Percentiles rank a stretch among this genome's conserved stretches.
Evolutionary conservation across 2,888 invertebrate genomes (phyloP).

Genomic region (Chaitophorus viminalis): DNA sequence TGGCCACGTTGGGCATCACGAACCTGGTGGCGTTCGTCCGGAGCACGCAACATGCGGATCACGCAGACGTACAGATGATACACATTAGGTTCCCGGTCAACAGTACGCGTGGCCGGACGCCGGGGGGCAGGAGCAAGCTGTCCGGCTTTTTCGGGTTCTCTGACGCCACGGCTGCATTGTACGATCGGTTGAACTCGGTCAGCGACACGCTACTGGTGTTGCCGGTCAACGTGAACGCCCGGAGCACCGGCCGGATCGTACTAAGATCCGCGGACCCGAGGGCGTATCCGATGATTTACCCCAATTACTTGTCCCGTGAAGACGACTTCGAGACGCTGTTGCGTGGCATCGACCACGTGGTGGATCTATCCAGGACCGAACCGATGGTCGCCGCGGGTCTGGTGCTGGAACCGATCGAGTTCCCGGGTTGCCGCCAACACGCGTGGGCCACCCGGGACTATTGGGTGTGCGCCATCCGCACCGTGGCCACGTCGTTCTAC

Average conservation of each 20-base stretch:
- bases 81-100: constrained; percentile 69
- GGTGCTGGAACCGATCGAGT: background rate
- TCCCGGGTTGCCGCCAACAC: background rate
- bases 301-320: constrained; percentile 38
- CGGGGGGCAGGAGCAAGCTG: constrained; percentile 52
- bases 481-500: constrained; percentile 51
- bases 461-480: constrained; percentile 47
- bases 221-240: constrained; percentile 68
- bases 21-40: constrained; percentile 31
- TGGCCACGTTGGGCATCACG: constrained; percentile 20
- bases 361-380: constrained; percentile 31
- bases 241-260: constrained; percentile 33
- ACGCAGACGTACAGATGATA: constrained; percentile 73
- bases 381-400: constrained; percentile 30
- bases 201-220: constrained; percentile 65
- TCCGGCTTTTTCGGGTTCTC: constrained; percentile 35
- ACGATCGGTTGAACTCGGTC: constrained; percentile 37
- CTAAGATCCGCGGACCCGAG: constrained; percentile 33
- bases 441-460: constrained; percentile 42
- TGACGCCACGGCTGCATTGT: constrained; percentile 60
- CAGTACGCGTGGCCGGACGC: constrained; percentile 62
- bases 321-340: constrained; percentile 40
- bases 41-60: constrained; percentile 64
- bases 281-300: constrained; percentile 30
- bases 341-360: constrained; percentile 65